phyloP scores from a whole-genome alignment of 2,113 vertebrate genomes.

The Anguilla rostrata region DNA sequence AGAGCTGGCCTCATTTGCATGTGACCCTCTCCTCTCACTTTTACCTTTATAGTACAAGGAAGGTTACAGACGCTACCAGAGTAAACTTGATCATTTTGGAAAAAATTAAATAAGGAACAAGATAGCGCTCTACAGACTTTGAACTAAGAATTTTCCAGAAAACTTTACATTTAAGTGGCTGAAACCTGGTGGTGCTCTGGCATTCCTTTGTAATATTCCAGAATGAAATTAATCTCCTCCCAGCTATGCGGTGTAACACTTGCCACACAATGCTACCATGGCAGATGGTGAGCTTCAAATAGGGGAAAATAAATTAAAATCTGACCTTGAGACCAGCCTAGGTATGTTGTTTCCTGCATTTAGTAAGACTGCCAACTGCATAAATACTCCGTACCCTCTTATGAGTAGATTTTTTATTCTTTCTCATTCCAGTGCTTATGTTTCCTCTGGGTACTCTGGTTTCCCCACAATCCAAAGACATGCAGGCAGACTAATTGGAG shows the following conservation, averaged over 20 bases:
- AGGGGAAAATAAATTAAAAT: background rate
- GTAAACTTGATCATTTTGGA: slow-evolving; percentile 69
- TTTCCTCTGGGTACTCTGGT: too few relatives aligned
- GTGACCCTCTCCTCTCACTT: slow-evolving; percentile 15
- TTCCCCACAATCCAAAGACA: too few relatives aligned
- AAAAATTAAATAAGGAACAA: slow-evolving; percentile 72
- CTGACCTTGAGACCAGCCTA: too few relatives aligned
- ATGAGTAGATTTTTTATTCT: too few relatives aligned
- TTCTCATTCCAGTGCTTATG: too few relatives aligned
- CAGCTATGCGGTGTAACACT: background rate
- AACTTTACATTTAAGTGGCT: slow-evolving; percentile 51
- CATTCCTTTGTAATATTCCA: background rate
- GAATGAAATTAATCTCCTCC: too few relatives aligned
- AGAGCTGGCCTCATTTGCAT: too few relatives aligned
- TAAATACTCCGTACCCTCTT: too few relatives aligned
- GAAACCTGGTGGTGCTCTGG: slow-evolving; percentile 48
- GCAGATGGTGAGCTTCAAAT: background rate
- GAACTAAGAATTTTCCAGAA: slow-evolving; percentile 61
- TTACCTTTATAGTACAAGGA: slow-evolving; percentile 40
- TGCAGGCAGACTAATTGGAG: too few relatives aligned
- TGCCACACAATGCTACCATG: background rate
- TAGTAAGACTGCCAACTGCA: too few relatives aligned
- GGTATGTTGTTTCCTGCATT: too few relatives aligned
- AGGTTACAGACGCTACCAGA: slow-evolving; percentile 65
- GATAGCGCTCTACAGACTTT: slow-evolving; percentile 61